Percentiles rank a stretch among this genome's conserved stretches.
Conservation (phyloP, 2,888 invertebrate species). For the Phania funesta region DNA sequence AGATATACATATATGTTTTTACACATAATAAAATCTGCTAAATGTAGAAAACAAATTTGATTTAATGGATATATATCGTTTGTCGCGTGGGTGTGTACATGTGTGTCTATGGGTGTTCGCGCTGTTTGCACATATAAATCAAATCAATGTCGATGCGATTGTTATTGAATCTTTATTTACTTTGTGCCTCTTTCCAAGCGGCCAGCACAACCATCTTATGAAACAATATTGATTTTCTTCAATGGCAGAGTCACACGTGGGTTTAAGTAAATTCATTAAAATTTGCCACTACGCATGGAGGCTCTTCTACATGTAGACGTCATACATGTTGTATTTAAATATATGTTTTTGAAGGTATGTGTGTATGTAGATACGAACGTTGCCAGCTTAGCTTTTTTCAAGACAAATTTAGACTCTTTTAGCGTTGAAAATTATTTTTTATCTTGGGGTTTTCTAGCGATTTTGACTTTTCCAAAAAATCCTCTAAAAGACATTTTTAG, state of each 20-base stretch:
- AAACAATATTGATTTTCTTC: slow-evolving; percentile 52
- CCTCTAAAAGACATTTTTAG: too few relatives aligned
- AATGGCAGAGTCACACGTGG: not conserved
- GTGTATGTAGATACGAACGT: too few relatives aligned
- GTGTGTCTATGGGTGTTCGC: not conserved
- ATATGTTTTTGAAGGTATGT: too few relatives aligned
- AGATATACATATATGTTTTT: not conserved
- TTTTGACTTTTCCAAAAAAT: too few relatives aligned
- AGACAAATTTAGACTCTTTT: too few relatives aligned
- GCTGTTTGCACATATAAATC: not conserved
- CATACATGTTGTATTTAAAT: not conserved
- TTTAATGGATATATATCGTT: not conserved
- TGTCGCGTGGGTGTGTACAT: not conserved
- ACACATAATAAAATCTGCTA: not conserved
- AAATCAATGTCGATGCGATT: slow-evolving; percentile 36
- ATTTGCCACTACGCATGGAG: not conserved
- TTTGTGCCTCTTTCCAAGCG: not conserved
- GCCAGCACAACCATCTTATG: not conserved
- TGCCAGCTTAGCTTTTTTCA: too few relatives aligned
- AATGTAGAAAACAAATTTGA: slow-evolving; percentile 1
- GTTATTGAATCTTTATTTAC: slow-evolving; percentile 37
- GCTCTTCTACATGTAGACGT: not conserved
- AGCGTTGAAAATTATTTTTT: too few relatives aligned
- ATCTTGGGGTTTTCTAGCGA: too few relatives aligned
- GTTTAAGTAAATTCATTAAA: slow-evolving; percentile 27